A percentile compares a stretch with the other conserved stretches of the same genome.
Conservation (phyloP, 1,140 invertebrate genomes). For the Drosophila nannoptera region DNA sequence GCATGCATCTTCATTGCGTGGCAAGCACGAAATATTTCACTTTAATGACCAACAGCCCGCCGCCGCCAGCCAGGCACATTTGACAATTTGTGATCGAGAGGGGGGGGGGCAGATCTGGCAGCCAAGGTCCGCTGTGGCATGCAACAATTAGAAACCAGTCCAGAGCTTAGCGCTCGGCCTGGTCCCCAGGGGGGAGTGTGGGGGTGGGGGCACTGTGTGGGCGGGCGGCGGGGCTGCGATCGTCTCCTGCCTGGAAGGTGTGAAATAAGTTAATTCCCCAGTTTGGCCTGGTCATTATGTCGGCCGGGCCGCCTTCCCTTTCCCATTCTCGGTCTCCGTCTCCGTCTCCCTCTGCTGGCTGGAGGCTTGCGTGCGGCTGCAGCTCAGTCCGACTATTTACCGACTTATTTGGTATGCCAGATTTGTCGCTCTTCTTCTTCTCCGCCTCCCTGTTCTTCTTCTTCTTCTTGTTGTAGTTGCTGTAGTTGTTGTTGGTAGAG, state of each 20-base stretch:
- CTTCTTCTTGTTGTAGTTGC: conserved; percentile 3
- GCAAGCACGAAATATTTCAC: conserved; percentile 30
- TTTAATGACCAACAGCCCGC: conserved; percentile 14
- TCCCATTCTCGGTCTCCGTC: too few species aligned
- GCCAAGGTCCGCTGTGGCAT: conserved; percentile 4
- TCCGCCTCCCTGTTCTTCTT: too few species aligned
- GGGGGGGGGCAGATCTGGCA: not conserved
- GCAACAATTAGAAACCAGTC: conserved; percentile 46
- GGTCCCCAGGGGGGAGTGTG: too few species aligned
- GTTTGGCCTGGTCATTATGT: too few species aligned
- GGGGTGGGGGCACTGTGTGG: too few species aligned
- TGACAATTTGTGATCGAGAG: conserved; percentile 38
- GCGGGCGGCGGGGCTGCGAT: too few species aligned
- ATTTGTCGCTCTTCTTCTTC: conserved; percentile 48
- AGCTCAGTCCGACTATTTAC: conserved; percentile 26
- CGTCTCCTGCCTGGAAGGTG: too few species aligned
- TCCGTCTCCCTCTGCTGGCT: not conserved
- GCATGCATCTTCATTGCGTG: conserved; percentile 27
- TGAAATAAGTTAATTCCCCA: too few species aligned
- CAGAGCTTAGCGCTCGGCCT: not conserved
- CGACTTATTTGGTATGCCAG: conserved; percentile 68
- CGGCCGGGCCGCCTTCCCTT: too few species aligned
- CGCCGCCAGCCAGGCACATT: conserved; percentile 27
- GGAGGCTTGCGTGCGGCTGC: conserved; percentile 36
- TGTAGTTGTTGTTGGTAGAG: conserved; percentile 46